Evolutionary conservation across 1,140 invertebrate species (phyloP).

Genomic region (Lucilia cuprina): DNA sequence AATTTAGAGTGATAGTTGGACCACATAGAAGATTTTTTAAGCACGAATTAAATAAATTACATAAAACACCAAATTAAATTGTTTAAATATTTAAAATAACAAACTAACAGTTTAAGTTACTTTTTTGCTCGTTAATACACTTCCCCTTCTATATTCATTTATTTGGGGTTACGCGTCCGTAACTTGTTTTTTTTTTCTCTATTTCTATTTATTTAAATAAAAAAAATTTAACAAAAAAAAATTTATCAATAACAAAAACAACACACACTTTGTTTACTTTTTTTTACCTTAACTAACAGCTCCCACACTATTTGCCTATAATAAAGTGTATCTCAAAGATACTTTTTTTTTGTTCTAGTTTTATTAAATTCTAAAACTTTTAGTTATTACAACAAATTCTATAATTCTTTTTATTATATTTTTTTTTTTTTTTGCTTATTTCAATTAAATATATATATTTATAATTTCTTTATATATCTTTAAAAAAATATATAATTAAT

Average conservation of each 20-base stretch:
- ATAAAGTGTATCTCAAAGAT: neutral
- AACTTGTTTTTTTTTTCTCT: neutral
- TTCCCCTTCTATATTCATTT: neutral
- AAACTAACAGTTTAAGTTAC: neutral
- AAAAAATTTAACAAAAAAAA: neutral
- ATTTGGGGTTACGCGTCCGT: neutral
- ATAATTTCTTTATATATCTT: neutral
- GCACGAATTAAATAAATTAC: neutral
- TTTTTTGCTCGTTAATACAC: neutral
- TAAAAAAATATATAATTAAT: neutral
- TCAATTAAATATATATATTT: neutral
- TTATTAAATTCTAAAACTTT: neutral
- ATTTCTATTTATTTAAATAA: neutral
- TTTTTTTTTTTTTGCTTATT: neutral
- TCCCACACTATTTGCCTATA: neutral
- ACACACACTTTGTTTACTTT: neutral
- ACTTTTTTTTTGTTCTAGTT: neutral
- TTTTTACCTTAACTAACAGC: conserved; percentile 15
- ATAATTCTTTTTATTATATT: neutral
- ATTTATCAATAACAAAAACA: neutral
- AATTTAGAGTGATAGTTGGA: no score
- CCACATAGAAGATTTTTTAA: no score
- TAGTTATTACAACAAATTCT: neutral
- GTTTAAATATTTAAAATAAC: neutral
- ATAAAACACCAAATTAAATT: neutral